Base-by-base conservation (phyloP, 2,113 vertebrate species). In the Colius striatus region DNA sequence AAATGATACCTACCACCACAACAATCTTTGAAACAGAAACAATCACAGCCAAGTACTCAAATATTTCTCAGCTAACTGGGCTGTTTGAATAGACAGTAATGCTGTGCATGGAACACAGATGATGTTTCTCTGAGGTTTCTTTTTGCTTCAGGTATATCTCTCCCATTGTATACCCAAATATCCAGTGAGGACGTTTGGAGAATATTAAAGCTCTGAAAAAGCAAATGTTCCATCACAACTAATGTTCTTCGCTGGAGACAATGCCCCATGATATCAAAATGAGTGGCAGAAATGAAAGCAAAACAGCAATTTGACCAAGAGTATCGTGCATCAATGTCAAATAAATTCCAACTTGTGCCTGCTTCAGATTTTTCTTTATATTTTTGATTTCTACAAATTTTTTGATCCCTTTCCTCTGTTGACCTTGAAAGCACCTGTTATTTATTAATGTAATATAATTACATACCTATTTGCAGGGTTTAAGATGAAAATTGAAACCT, bases 391-490 rank as follows among this genome's bases (percentile, higher is more conserved):
- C 54, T 58, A 55, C 4, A 3, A 27, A 91, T 29, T 27, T 94
- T 94, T 91, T 50, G 29, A 83, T 87, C 38, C 29, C 26, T 94
- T 96, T 84, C 53, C 48, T 91, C 95, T 87, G 32, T 66, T 95
- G 94, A 94, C 90, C 68, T 97, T 94, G 91, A 95, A 95, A 90
- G 62, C 32, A 71, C 54, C 77, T 43, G 68, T 94, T 97, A 93
- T 96, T 97, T 97, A 91, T 97, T 96, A 97, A 84, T 72, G 90
- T 93, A 94, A 96, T 92, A 78, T 58, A 76, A 95, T 96, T 97
- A 94, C 29, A 6, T 81, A 88, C 89, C 77, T 96, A 76, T 97
- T 95, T 93, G 68, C 73, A 85, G 90, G 60, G 63, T 87, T 97
- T 95, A 86, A 92, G 94, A 60, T 66, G 91, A 96, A 94, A 97